Percentiles rank a stretch among this genome's conserved stretches.
These are phyloP conservation scores for Atopsyche davidsoni DNA, from an alignment of 1,140 invertebrate species.

Conservation along the genomic window DNA sequence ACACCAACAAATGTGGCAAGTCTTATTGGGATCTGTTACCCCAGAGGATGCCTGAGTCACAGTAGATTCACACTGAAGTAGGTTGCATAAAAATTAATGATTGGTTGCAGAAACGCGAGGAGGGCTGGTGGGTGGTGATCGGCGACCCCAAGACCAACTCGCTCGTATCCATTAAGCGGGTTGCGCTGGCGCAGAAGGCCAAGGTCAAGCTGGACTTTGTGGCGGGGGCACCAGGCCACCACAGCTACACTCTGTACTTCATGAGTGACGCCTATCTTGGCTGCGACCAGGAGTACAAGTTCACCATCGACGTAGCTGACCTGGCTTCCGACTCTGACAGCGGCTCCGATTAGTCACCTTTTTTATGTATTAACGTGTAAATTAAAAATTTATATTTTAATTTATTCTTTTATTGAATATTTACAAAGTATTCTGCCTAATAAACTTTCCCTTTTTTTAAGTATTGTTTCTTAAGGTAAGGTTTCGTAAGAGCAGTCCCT, in stretches of 20 bases:
- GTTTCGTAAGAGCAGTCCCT: no score
- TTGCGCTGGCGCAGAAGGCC: constrained; percentile 89
- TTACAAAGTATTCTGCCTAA: no score
- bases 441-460: no score
- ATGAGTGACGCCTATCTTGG: constrained; percentile 99
- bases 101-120: constrained; percentile 82
- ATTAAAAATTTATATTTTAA: no score
- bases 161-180: constrained; percentile 90
- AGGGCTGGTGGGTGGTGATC: constrained; percentile 99
- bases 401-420: no score
- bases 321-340: constrained; percentile 56
- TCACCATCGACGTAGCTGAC: constrained; percentile 73
- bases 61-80: no score
- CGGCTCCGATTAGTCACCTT: constrained; percentile 41
- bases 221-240: constrained; percentile 73
- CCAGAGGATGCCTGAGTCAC: no score
- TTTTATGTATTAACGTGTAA: no score
- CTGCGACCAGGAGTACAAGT: constrained; percentile 95
- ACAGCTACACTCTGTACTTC: constrained; percentile 93
- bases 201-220: constrained; percentile 93
- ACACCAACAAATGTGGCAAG: no score
- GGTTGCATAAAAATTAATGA: no score
- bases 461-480: no score
- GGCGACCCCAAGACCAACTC: constrained; percentile 94
- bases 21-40: no score